A percentile compares a stretch with the other conserved stretches of the same genome.
phyloP scores from a whole-genome alignment of 2,113 vertebrate species.

The Fulmarus glacialis region DNA sequence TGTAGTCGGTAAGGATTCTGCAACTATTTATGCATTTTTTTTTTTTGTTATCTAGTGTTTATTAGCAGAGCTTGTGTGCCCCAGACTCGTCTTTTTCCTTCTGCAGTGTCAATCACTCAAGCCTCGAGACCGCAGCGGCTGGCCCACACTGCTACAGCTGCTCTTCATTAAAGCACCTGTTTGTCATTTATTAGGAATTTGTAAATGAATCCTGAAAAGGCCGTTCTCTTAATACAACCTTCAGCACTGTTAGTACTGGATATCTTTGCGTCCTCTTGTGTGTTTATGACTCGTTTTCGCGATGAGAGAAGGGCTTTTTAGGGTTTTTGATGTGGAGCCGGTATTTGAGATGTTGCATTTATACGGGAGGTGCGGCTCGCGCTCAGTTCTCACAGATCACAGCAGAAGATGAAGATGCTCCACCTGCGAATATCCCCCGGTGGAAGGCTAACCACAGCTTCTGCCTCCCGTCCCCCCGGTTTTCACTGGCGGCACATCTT shows the following conservation, averaged over 20 bases:
- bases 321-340: not conserved
- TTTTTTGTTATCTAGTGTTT: not conserved
- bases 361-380: not conserved
- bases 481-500: constrained; percentile 21
- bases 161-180: not conserved
- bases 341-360: not conserved
- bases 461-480: not conserved
- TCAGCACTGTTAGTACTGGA: not conserved
- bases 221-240: not conserved
- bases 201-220: not conserved
- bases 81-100: not conserved
- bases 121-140: not conserved
- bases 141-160: not conserved
- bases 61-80: not conserved
- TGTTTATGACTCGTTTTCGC: not conserved
- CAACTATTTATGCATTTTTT: not conserved
- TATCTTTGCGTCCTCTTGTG: not conserved
- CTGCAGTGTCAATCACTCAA: not conserved
- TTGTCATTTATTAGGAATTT: not conserved
- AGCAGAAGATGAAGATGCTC: not conserved
- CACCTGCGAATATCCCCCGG: not conserved
- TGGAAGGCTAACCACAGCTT: not conserved
- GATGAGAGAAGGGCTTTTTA: not conserved
- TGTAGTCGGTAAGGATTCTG: not conserved
- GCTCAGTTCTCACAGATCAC: not conserved